Base-by-base conservation (phyloP, 2,888 invertebrate genomes). In the Eumacrocentrus americanus region DNA sequence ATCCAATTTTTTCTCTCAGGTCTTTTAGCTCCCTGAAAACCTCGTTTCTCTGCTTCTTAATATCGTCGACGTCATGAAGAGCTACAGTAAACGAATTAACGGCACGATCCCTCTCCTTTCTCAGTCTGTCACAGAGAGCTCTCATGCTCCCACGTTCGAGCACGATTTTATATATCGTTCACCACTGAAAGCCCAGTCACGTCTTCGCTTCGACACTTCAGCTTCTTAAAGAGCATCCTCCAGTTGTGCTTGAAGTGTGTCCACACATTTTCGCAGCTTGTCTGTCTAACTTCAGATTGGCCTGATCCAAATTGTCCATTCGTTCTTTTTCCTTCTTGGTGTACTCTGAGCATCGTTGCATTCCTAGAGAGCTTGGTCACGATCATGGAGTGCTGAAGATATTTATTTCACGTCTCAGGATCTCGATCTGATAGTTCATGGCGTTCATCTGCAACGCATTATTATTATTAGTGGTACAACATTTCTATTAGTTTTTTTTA, bases 131-230 rank as follows among this genome's bases (percentile, higher is more conserved):
- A 83, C 97, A 97, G 40, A 97, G 85, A 1, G 95, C 94, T 70
- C 96, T 88, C 40, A 98, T 94, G 71, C 95, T 95, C 81, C 98
- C 98, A 58, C 97, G 86, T 81, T 98, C 98, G 74, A 94, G 87
- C 14, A 98, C 91, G 62, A 97, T 92, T 81, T 98, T n/a, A n/a
- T 97, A 82, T 98, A 97, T 64, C 98, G 85, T 80, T 98, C n/a
- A n/a, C n/a, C 98, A 48, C 91, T 91, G 81, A 98, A 96, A 1
- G 97, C 98, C 96, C 97, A 97, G 80, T 98, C 97, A 50, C 97
- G 85, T 67, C 95, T 85, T 64, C 91, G 85, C 77, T 94, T 94
- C 1, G 93, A 92, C 37, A 88, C 90, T 78, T 91, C 91, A 0
- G 91, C 91, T 78, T 95, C 95, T 75, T 92, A 88, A 37, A 88